Conservation (phyloP, 2,797 vertebrate species). For the Sebastes wilsoni region DNA sequence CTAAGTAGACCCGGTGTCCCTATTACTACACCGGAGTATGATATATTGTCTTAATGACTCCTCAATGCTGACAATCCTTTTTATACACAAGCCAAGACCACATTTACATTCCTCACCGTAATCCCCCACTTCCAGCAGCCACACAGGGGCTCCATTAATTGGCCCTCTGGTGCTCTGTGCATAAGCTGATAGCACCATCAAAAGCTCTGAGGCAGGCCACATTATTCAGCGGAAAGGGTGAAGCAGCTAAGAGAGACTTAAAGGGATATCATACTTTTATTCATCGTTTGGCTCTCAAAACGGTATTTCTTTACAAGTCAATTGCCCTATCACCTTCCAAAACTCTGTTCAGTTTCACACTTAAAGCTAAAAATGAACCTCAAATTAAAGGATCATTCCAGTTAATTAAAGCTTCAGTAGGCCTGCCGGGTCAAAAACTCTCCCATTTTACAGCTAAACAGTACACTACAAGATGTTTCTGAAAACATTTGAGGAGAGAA, state of each 20-base stretch:
- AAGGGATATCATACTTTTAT: background rate
- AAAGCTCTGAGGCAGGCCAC: background rate
- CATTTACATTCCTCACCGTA: constrained; percentile 6
- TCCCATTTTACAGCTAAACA: no score
- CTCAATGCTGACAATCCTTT: constrained; percentile 8
- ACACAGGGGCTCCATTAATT: constrained; percentile 47
- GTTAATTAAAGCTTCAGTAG: background rate
- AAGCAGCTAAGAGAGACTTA: background rate
- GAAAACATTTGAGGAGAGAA: no score
- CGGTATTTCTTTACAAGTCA: fast-evolving
- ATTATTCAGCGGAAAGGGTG: constrained; percentile 22
- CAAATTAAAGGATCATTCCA: background rate
- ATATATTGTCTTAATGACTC: constrained; percentile 27
- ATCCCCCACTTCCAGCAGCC: constrained; percentile 6
- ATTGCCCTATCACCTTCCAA: background rate
- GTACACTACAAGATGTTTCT: no score
- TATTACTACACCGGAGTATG: background rate
- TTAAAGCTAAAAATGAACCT: background rate
- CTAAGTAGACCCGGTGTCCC: background rate
- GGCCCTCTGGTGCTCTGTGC: constrained; percentile 30
- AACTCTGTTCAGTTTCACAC: background rate
- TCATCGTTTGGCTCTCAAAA: background rate
- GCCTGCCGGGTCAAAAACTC: no score
- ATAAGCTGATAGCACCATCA: constrained; percentile 12
- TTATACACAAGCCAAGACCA: background rate